Base-by-base conservation (phyloP, 2,888 invertebrate genomes). In the Catocala fraxini region DNA sequence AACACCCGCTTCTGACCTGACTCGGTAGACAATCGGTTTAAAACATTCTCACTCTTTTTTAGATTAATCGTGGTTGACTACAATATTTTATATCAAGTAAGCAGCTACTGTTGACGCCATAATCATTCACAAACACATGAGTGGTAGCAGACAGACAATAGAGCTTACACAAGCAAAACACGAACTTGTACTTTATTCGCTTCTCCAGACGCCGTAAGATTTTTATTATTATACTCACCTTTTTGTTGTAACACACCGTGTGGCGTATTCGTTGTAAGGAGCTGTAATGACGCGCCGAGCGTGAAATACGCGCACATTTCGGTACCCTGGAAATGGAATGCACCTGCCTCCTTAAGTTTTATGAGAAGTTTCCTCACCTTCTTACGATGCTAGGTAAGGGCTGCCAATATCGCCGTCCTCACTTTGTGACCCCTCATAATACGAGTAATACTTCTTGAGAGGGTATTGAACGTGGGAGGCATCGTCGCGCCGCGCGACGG, bases 321-420 rank as follows among this genome's bases (percentile, higher is more conserved):
- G 90, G 87, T 86, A 85, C 91, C 90, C 86, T 86, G 84, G 85
- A 91, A 93, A 93, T 93, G 92, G 92, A 91, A 92, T 92, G 92
- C 92, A 93, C 93, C 93, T 93, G 93, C 90, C 91, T 93, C 93
- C 91, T 92, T 90, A 92, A 87, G 92, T 92, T 93, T 93, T 93
- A 93, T 92, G 93, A 87, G 91, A 90, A 91, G 87, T 93, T 92
- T 89, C 89, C 91, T 91, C 92, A 93, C 93, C 93, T 93, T 89
- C 92, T 88, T 85, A 89, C 87, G 86, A 85, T 81, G 85, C 88
- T 82, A 82, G 85, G 89, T 86, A 88, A 91, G 91, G 92, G 89
- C 89, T 86, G 89, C 90, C 92, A 91, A 93, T 93, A 93, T 91
- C 87, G 89, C 86, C 88, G 87, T 89, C 91, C 91, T 88, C 90